Base-by-base conservation (phyloP, 2,797 vertebrate genomes). In the Arctocebus calabarensis region DNA sequence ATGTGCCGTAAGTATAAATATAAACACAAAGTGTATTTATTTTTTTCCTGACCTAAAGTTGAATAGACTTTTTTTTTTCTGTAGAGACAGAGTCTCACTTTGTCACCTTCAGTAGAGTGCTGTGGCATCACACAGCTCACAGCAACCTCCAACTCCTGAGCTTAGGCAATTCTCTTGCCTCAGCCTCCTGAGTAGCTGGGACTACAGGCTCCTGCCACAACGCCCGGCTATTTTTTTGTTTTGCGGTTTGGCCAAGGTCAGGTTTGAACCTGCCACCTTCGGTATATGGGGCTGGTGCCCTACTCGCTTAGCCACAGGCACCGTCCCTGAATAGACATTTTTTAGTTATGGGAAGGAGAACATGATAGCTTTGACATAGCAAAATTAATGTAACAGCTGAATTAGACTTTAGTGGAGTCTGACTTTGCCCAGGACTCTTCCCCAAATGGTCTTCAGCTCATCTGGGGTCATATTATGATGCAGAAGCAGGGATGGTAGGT, bases 31-130 rank as follows among this genome's bases (percentile, higher is more conserved):
- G 45, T 48, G 27, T 25, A 48, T 66, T 66, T 77, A 32, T 55
- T 66, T 6, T 87, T 94, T 93, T 79, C 17, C 52, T 73, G 40
- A 79, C 19, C 27, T 48, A 70, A 77, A 91, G 2, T 43, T 79
- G 40, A 87, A 74, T 73, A 84, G 19, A 82, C 40, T 10, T 64
- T 71, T 94, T 73, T 96, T 29, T n/a, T n/a, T n/a, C n/a, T n/a
- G n/a, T n/a, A n/a, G n/a, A n/a, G n/a, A n/a, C n/a, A n/a, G n/a
- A n/a, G n/a, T n/a, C n/a, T n/a, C n/a, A n/a, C n/a, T n/a, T n/a
- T n/a, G n/a, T n/a, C n/a, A n/a, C n/a, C n/a, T n/a, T n/a, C n/a
- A n/a, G n/a, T n/a, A n/a, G n/a, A n/a, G n/a, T n/a, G n/a, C n/a
- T n/a, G n/a, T n/a, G n/a, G n/a, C n/a, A n/a, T n/a, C n/a, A n/a